These are phyloP conservation scores for Chloroclysta siterata DNA, from an alignment of 2,888 invertebrate genomes.

Conservation along the genomic window DNA sequence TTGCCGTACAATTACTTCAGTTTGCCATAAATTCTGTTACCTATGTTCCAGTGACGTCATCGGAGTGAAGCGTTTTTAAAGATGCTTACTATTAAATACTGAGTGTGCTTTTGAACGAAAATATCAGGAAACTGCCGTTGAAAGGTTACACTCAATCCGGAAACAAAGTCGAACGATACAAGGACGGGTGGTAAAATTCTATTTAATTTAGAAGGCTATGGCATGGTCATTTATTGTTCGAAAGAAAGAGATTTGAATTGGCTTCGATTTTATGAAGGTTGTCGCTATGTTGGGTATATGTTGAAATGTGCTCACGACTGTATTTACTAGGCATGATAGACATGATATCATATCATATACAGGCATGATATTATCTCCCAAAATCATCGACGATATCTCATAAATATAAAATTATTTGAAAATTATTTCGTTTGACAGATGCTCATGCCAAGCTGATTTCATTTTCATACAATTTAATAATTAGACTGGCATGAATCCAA, in stretches of 20 bases:
- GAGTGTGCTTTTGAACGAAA: slow-evolving; percentile 2
- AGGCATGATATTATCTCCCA: too few relatives aligned
- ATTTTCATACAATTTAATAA: too few relatives aligned
- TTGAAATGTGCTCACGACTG: background rate
- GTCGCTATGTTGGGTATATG: background rate
- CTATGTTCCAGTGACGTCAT: background rate
- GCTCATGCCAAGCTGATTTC: too few relatives aligned
- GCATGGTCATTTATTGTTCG: slow-evolving; percentile 16
- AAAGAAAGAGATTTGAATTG: slow-evolving; percentile 3
- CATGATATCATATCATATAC: too few relatives aligned
- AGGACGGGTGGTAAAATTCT: slow-evolving; percentile 19
- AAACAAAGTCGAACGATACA: slow-evolving; percentile 32
- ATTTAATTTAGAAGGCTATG: slow-evolving; percentile 20
- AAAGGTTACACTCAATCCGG: slow-evolving; percentile 23
- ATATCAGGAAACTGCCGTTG: slow-evolving; percentile 17
- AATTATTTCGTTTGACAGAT: too few relatives aligned
- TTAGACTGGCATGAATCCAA: too few relatives aligned
- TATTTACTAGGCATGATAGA: too few relatives aligned
- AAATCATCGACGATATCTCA: too few relatives aligned
- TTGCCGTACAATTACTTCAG: background rate
- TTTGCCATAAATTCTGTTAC: background rate
- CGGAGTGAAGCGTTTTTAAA: background rate
- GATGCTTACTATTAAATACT: background rate
- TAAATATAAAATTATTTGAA: too few relatives aligned
- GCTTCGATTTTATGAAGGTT: slow-evolving; percentile 18